Percentiles rank a stretch among this genome's conserved stretches.
phyloP scores from a whole-genome alignment of 2,113 vertebrate genomes.

The Catagonus wagneri region DNA sequence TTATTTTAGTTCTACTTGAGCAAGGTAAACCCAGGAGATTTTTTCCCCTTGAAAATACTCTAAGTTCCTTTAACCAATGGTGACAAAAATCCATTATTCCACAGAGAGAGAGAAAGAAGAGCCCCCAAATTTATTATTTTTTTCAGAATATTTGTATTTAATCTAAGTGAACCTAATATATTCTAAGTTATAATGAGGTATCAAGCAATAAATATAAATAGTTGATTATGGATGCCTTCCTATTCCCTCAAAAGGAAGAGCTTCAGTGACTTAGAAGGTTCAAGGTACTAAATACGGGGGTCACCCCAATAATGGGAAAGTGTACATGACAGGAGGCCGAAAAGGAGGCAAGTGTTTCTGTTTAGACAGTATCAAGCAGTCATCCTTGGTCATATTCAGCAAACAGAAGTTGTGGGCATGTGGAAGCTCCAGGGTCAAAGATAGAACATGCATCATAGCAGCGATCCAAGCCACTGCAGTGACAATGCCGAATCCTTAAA shows the following conservation, averaged over 20 bases:
- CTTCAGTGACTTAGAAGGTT: background rate
- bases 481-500: too few relatives aligned
- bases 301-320: background rate
- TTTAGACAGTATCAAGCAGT: background rate
- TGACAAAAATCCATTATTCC: constrained; percentile 32
- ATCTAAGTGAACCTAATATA: constrained; percentile 1
- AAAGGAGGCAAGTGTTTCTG: background rate
- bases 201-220: constrained; percentile 4
- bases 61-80: background rate
- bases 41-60: background rate
- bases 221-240: background rate
- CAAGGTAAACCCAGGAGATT: background rate
- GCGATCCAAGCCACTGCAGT: too few relatives aligned
- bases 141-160: constrained; percentile 4
- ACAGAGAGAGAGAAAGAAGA: background rate
- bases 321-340: background rate
- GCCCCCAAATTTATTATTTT: background rate
- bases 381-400: background rate
- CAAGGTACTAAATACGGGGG: background rate
- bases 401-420: background rate
- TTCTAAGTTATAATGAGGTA: constrained; percentile 44
- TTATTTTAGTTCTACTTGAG: constrained; percentile 9
- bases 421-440: too few relatives aligned
- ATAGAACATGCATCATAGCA: too few relatives aligned
- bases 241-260: background rate